Percentiles rank a stretch among this genome's conserved stretches.
Evolutionary conservation across 1,140 invertebrate genomes (phyloP).

Genomic region (Drosophila pruinosa): DNA sequence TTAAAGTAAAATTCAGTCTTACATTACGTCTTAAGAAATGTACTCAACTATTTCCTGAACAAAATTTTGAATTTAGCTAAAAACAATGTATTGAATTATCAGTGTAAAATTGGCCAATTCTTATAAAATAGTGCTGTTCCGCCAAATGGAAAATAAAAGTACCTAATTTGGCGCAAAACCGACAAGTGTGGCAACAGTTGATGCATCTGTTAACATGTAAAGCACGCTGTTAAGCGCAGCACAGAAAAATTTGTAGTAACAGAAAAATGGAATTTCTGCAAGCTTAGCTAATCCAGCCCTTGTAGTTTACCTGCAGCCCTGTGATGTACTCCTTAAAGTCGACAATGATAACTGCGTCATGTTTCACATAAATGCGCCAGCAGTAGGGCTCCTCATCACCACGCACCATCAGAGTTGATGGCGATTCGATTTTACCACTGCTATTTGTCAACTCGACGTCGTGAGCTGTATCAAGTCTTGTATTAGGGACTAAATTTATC

Average conservation of each 20-base stretch:
- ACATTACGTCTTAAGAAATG: too few relatives aligned
- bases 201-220: too few relatives aligned
- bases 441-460: slow-evolving; percentile 43
- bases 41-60: too few relatives aligned
- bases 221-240: too few relatives aligned
- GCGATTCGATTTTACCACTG: slow-evolving; percentile 89
- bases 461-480: slow-evolving; percentile 45
- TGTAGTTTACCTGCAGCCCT: slow-evolving; percentile 50
- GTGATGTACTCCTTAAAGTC: slow-evolving; percentile 59
- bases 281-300: not conserved
- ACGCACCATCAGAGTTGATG: slow-evolving; percentile 81
- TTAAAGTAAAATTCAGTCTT: too few relatives aligned
- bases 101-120: too few relatives aligned
- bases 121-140: too few relatives aligned
- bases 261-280: not conserved
- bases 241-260: not conserved
- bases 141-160: too few relatives aligned
- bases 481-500: not conserved
- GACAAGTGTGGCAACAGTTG: too few relatives aligned
- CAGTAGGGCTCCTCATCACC: slow-evolving; percentile 53
- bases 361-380: slow-evolving; percentile 61
- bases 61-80: too few relatives aligned
- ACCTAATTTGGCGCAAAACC: too few relatives aligned
- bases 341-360: slow-evolving; percentile 30
- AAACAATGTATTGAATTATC: too few relatives aligned